Evolutionary conservation across 2,113 vertebrate species (phyloP), one percentile per base, ranked within the genome.

Genomic region (Percopsis transmontana): DNA sequence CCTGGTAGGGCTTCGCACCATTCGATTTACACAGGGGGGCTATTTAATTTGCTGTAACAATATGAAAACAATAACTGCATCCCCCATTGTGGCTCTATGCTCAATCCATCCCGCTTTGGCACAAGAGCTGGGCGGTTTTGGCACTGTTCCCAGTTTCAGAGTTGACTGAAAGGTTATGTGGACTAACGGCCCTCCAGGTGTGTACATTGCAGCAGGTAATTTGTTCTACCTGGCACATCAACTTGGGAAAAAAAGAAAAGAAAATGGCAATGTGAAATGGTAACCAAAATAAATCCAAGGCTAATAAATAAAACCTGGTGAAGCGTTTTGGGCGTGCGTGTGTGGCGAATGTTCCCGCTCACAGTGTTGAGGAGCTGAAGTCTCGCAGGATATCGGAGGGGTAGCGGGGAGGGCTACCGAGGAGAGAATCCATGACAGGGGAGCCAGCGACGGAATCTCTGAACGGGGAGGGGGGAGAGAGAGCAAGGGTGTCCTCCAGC

Each of bases 301-400:
- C 5, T 33, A 33, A 33, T 33, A 33, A 4, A 33, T 33, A 33
- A 33, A 33, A 33, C 5, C 27, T 33, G 27, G 27, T 33, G 27
- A 33, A 33, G 5, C 27, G 27, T 33, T 54, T 2, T 51, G 48
- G 13, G 18, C 4, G 5, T 51, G 48, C 18, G 18, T 51, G 48
- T 51, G n/a, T 64, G n/a, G 9, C 66, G 42, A 44, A 57, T 48
- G 45, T 57, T 64, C 68, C 73, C 85, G 82, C 87, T 93, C 94
- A 99, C 91, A 99, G 94, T 76, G 97, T 99, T 58, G 97, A 99
- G 0, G 97, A 98, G 90, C 94, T 98, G 44, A 93, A 97, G 93
- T 98, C 95, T 66, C 84, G 91, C 79, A 97, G 89, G 63, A 95
- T 92, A 86, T 94, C 91, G 16, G 95, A 93, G 85, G 94, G 92